Evolutionary conservation across 2,797 vertebrate species (phyloP).

Genomic region (Onychomys leucogaster): DNA sequence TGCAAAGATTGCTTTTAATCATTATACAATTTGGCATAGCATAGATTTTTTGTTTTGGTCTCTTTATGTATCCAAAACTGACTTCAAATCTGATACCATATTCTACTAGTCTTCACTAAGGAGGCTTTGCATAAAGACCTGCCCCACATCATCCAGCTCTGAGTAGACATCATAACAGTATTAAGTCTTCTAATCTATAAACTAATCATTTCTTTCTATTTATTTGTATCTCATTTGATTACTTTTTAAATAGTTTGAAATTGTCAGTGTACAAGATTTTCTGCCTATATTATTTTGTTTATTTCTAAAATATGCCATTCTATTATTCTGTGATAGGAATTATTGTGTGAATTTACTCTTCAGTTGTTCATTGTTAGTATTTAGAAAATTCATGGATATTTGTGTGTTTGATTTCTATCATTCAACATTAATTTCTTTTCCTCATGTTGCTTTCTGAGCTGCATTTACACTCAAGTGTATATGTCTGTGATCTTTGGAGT

Average conservation of each 20-base stretch:
- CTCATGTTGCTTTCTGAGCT: background rate
- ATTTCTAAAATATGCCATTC: background rate
- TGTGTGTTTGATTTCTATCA: background rate
- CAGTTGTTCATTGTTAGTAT: background rate
- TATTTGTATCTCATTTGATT: background rate
- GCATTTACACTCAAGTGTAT: background rate
- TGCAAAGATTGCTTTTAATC: background rate
- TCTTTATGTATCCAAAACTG: background rate
- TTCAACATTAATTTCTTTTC: background rate
- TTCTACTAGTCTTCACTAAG: background rate
- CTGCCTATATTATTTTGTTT: background rate
- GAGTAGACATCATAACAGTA: background rate
- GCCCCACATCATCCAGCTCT: background rate
- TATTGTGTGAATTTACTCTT: background rate
- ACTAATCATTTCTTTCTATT: background rate
- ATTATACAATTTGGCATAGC: background rate
- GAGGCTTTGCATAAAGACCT: background rate
- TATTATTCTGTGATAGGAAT: background rate
- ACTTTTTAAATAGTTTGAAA: background rate
- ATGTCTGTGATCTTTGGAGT: background rate
- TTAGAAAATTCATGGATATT: background rate
- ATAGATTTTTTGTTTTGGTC: background rate
- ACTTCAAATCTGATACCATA: background rate
- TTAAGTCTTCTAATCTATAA: background rate
- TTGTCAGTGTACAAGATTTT: background rate